phyloP scores from a whole-genome alignment of 2,113 vertebrate genomes.

The Sphyrna mokarran region DNA sequence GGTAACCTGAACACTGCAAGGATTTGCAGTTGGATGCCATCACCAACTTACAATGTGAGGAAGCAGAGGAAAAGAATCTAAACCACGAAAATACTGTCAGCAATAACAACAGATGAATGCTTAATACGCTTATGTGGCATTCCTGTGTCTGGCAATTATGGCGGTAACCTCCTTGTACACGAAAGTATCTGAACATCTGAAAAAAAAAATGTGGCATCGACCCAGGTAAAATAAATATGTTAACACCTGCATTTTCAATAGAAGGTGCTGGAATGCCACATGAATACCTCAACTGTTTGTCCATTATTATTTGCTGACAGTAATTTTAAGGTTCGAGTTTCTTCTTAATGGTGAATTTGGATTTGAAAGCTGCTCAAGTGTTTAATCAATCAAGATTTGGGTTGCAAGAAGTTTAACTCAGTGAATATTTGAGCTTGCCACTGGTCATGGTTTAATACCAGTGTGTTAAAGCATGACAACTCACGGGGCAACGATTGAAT shows the following conservation, averaged over 20 bases:
- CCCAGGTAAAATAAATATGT: background rate
- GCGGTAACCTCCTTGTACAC: background rate
- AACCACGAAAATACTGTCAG: background rate
- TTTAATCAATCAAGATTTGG: constrained; percentile 1
- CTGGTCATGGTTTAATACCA: background rate
- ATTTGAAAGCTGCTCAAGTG: background rate
- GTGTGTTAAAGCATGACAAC: background rate
- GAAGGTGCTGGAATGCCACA: background rate
- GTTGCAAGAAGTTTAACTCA: background rate
- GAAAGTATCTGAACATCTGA: background rate
- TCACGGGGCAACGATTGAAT: background rate
- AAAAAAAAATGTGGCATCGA: background rate
- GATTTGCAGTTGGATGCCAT: background rate
- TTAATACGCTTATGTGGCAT: background rate
- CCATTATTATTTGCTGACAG: constrained; percentile 4
- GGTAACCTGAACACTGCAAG: background rate
- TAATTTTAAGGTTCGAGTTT: background rate
- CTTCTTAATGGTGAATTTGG: background rate
- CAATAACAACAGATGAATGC: background rate
- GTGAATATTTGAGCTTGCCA: background rate
- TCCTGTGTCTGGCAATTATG: background rate
- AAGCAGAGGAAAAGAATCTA: background rate
- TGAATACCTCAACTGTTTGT: background rate
- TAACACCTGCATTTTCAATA: background rate
- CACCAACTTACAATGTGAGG: background rate